Base-by-base conservation (phyloP, 2,113 vertebrate species). In the Ophiodon elongatus region DNA sequence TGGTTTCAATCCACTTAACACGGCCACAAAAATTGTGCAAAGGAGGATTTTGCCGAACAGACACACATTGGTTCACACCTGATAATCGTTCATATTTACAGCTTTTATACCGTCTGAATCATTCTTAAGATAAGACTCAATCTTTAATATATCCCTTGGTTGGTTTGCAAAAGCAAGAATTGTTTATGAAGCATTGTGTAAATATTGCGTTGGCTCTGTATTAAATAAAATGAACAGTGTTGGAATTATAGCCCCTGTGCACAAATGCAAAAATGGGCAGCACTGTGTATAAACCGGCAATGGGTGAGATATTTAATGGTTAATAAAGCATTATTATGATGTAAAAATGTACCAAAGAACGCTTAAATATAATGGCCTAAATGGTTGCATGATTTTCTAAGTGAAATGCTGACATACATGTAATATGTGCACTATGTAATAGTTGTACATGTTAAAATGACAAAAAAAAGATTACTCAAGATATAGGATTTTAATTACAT, bases 1-100 rank as follows among this genome's bases (percentile, higher is more conserved):
- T 81, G 73, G 69, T 83, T 88, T 84, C 64, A 89, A 60, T 79
- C 78, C 78, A 83, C 88, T 89, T 86, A 79, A 62, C 77, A 81
- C 4, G 1, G 47, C 71, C 71, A 60, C 66, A 75, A 76, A 88
- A 85, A 86, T 64, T 83, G 41, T 29, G 64, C 66, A 62, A 74
- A 59, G 23, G 31, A 71, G 6, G 25, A 37, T 77, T 81, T 63
- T 7, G 39, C 41, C 39, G 35, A 31, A 33, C 47, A 56, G 60
- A 11, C 67, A 13, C 62, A 77, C 31, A 43, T 47, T 67, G 14
- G 27, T 63, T 71, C 37, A 64, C 31, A 69, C 56, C 63, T 83
- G 56, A 54, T 29, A 57, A 59, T 68, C 25, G 17, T 17, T 27
- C 45, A 68, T 73, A 66, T 85, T 73, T 73, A 74, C 41, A 64